phyloP scores from a whole-genome alignment of 1,140 invertebrate genomes.

The Leptoteleia sp. region DNA sequence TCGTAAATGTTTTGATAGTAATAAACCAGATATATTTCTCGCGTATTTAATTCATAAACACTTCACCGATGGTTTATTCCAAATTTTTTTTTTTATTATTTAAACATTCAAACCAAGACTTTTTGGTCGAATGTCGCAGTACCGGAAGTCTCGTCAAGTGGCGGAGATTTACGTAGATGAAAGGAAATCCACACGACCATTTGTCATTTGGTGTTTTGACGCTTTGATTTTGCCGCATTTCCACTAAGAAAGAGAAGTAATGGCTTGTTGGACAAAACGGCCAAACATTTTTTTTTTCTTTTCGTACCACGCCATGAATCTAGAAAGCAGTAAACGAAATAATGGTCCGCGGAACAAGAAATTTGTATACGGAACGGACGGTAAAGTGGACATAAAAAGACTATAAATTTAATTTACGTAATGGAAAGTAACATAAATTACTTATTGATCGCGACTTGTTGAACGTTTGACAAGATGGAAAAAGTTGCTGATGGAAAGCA shows the following conservation, averaged over 20 bases:
- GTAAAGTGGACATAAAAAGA: constrained; percentile 41
- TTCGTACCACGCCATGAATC: constrained; percentile 20
- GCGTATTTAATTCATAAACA: constrained; percentile 8
- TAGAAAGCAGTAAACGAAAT: constrained; percentile 53
- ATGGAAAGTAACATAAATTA: constrained; percentile 47
- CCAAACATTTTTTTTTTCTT: constrained; percentile 45
- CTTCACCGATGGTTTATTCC: constrained; percentile 38
- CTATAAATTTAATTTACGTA: constrained; percentile 45
- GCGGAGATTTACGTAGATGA: too few relatives aligned
- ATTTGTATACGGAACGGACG: constrained; percentile 33
- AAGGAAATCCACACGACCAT: too few relatives aligned
- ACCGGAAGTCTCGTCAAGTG: too few relatives aligned
- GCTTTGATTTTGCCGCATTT: too few relatives aligned
- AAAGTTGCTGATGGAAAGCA: constrained; percentile 1
- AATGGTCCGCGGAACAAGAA: constrained; percentile 29
- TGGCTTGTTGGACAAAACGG: constrained; percentile 60
- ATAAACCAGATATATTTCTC: constrained; percentile 23
- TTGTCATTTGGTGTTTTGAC: too few relatives aligned
- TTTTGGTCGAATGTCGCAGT: too few relatives aligned
- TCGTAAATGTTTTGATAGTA: constrained; percentile 40
- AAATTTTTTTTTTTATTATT: constrained; percentile 54
- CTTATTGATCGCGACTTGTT: constrained; percentile 30
- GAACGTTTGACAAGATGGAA: background rate
- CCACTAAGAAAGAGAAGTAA: too few relatives aligned
- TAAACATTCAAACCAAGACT: too few relatives aligned